Evolutionary conservation across 1,140 invertebrate species (phyloP), one percentile per base, ranked within the genome.

Genomic region (Telenomus remus): DNA sequence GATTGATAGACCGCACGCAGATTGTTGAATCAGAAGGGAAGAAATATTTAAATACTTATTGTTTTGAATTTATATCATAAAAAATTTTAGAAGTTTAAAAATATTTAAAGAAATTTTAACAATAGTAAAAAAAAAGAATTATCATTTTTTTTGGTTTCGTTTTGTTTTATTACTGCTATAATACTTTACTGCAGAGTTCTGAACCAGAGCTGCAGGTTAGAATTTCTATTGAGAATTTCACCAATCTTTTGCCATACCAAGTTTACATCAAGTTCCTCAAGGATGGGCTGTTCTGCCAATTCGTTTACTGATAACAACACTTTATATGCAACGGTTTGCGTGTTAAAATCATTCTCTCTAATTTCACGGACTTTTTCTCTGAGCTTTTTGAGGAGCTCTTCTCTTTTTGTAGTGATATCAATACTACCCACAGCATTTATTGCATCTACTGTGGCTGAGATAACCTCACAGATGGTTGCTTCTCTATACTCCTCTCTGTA

Each of bases 1-100:
- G 86, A 94, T 98, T 0, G 77, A 76, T 0, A 97, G 97, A 4
- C 95, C 96, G 0, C 96, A 98, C 89, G 94, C 96, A 0, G 95
- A 95, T 37, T 91, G 95, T 61, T n/a, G n/a, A n/a, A n/a, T n/a
- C n/a, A n/a, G n/a, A n/a, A n/a, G n/a, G n/a, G n/a, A n/a, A n/a
- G n/a, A n/a, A n/a, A n/a, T n/a, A n/a, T n/a, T n/a, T n/a, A n/a
- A n/a, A n/a, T n/a, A n/a, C n/a, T n/a, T n/a, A n/a, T n/a, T n/a
- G n/a, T n/a, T n/a, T n/a, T n/a, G n/a, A n/a, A n/a, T n/a, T n/a
- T n/a, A n/a, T n/a, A n/a, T n/a, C n/a, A n/a, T n/a, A n/a, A n/a
- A n/a, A n/a, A n/a, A n/a, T n/a, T n/a, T n/a, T n/a, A n/a, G n/a
- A n/a, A n/a, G n/a, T n/a, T n/a, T n/a, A n/a, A n/a, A n/a, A n/a